A percentile compares a stretch with the other conserved stretches of the same genome.
These are phyloP conservation scores for Tarsius wallacei DNA, from an alignment of 2,797 vertebrate genomes.

Conservation along the genomic window DNA sequence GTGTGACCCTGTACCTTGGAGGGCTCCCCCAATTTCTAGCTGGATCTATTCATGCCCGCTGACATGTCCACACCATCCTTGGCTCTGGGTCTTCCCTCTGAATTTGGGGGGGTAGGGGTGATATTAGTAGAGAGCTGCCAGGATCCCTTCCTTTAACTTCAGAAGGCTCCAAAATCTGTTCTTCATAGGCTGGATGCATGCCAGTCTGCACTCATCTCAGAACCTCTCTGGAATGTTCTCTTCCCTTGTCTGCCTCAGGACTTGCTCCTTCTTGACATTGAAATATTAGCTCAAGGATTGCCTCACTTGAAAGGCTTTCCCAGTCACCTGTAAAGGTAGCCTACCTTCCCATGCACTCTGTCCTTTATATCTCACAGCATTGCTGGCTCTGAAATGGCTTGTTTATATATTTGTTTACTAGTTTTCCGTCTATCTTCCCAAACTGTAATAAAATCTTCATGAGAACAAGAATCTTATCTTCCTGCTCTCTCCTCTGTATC, in stretches of 20 bases:
- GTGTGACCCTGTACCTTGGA: background rate
- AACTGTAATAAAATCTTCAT: background rate
- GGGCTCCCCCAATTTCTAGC: background rate
- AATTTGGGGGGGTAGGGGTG: background rate
- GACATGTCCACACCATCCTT: background rate
- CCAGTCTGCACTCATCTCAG: background rate
- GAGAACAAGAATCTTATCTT: background rate
- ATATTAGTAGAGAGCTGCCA: background rate
- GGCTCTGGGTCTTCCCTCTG: background rate
- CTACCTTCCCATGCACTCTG: fast-evolving
- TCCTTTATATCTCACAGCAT: fast-evolving
- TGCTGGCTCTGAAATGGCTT: background rate
- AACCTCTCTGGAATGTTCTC: background rate
- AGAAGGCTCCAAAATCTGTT: background rate
- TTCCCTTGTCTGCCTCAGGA: background rate
- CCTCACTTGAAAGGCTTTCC: background rate
- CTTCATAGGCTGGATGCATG: fast-evolving
- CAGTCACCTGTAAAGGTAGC: background rate
- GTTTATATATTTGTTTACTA: background rate
- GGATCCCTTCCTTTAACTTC: constrained; percentile 6
- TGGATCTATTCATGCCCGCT: background rate
- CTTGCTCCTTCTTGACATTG: background rate
- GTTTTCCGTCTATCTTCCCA: background rate
- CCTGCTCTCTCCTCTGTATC: background rate
- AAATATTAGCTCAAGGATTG: background rate